Evolutionary conservation across 2,797 vertebrate genomes (phyloP), one percentile per base, ranked within the genome.

Genomic region (Hydrocynus forskahlii): DNA sequence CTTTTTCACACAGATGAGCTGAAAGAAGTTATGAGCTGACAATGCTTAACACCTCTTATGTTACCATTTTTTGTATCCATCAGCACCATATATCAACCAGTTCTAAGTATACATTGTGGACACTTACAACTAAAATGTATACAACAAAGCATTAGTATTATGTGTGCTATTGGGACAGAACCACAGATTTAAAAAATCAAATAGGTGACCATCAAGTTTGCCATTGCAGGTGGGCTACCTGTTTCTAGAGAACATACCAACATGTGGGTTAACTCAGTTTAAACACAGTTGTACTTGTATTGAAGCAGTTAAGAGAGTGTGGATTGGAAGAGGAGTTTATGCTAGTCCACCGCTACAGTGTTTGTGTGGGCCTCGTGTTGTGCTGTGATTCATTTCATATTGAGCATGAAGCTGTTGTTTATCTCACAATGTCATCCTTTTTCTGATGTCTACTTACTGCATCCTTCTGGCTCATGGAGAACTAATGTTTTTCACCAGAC

Each of bases 401-500:
- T 43, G 6, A 74, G 17, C 12, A 21, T 29, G 23, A 74, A 59
- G 54, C 54, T 40, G 13, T 14, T 73, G 48, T 73, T 73, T 59
- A 55, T 12, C 7, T 40, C 29, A 57, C 7, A 21, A 12, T 74
- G 17, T 40, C 7, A 38, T 35, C 4, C 25, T 57, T 73, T 21
- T 57, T 12, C 29, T 59, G 45, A 38, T 64, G 43, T 64, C 38
- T 25, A 64, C 59, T 79, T 62, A 25, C 29, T 17, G 25, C n/a
- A 80, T 79, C 83, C 62, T 38, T 83, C 60, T 79, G 29, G 12
- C 43, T 57, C 73, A 23, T n/a, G 66, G 75, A 91, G 91, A 89
- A 86, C 84, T 91, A 75, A 91, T 92, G 93, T 91, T 94, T 93
- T 94, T 95, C 94, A 94, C 93, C 92, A 94, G 90, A 95, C 92